Base-by-base conservation (phyloP, 2,888 invertebrate genomes). In the Acleris sparsana region DNA sequence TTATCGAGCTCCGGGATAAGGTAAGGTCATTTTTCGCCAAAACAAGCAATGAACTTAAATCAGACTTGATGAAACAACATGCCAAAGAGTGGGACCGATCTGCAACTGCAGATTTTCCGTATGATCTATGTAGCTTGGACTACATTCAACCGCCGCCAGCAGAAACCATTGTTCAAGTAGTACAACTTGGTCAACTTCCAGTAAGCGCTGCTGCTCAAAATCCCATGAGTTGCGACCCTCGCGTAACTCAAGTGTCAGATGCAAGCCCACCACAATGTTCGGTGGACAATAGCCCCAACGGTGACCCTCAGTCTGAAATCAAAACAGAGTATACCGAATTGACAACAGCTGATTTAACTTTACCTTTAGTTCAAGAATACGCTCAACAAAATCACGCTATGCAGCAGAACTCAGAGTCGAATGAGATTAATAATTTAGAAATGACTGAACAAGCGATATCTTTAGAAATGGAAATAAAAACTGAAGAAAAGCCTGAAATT, bases 101-200 rank as follows among this genome's bases (percentile, higher is more conserved):
- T 43, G 60, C 69, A 59, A 67, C 70, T n/a, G 29, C 58, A 39
- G 65, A 67, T 52, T 77, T 76, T 62, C 75, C 75, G 1, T 80
- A 94, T 33, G 95, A 95, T 13, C 81, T 95, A 70, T 93, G 93
- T 69, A 92, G 93, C 55, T 84, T 93, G 53, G 94, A 94, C 69
- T 94, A 94, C 88, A 93, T 95, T 69, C 88, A 92, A 48, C 95
- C 95, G 1, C 68, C 87, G 75, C 80, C 88, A 76, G 62, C 76
- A 39, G 78, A 86, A 70, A 62, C 77, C 7, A 85, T 93, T 7
- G 93, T 94, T 1, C 94, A 94, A 78, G 94, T 95, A 1, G 94
- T 95, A 0, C 95, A 95, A 77, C 89, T 95, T 2, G 93, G 92
- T 1, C 92, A 92, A 70, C 69, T 89, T 52, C 89, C 92, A 7